phyloP scores from a whole-genome alignment of 2,888 invertebrate genomes.

The Drosophila atripex region DNA sequence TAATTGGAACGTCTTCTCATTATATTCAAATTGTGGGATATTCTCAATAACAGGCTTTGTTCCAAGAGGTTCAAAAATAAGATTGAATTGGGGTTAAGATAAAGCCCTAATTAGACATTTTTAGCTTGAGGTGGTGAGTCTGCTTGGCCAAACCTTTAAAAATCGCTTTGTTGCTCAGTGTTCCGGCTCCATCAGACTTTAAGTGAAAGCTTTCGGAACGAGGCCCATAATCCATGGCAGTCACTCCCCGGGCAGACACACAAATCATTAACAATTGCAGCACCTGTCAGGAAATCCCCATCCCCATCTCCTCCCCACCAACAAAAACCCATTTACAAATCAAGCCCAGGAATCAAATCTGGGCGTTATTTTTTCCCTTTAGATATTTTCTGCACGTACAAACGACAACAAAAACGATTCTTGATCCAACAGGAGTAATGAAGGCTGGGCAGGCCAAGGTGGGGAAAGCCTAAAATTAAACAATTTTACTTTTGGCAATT shows the following conservation, averaged over 20 bases:
- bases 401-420: conserved; percentile 37
- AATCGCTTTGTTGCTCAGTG: too few species aligned
- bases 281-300: conserved; percentile 44
- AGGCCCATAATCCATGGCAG: neutral
- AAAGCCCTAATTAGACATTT: neutral
- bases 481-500: conserved; percentile 57
- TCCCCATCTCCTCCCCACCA: neutral
- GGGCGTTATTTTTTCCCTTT: conserved; percentile 23
- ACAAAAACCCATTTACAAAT: conserved; percentile 32
- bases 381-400: conserved; percentile 45
- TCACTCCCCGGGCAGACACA: conserved; percentile 19
- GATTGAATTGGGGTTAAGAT: neutral
- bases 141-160: neutral
- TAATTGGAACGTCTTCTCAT: conserved; percentile 18
- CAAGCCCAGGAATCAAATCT: conserved; percentile 35
- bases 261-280: conserved; percentile 45
- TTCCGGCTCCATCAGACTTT: neutral
- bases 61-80: neutral
- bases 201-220: conserved; percentile 22
- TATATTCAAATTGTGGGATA: too few species aligned
- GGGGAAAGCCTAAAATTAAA: conserved; percentile 69
- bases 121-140: neutral
- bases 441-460: conserved; percentile 25
- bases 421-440: conserved; percentile 40
- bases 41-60: neutral